Evolutionary conservation across 2,113 vertebrate genomes (phyloP), one percentile per base, ranked within the genome.

Genomic region (Micronisus gabar): DNA sequence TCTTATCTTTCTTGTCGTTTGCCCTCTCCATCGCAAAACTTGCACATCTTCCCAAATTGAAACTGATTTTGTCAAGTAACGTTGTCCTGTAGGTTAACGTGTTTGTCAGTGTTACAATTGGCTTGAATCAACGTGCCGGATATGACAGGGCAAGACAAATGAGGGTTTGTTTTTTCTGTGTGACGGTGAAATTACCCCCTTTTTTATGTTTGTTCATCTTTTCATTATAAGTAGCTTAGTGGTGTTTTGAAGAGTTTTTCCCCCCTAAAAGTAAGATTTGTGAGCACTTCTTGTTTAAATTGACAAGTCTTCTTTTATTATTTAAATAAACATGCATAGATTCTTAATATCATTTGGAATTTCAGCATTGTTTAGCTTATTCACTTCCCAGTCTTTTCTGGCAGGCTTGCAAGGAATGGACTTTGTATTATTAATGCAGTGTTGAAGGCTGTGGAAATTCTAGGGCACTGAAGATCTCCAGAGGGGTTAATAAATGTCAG

Each of bases 301-400:
- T 93, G 88, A 96, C 88, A 96, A 96, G 89, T 95, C 79, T 81
- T 91, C 88, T 94, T 97, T 96, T 96, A 95, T 98, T 98, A 93
- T 95, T 97, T 98, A 97, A 98, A 96, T 98, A 98, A 98, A 97
- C 95, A 95, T 52, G 61, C 78, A 65, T 88, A 88, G 92, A 95
- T 88, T 97, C 96, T 95, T 98, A 96, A 92, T 97, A 97, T 97
- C 93, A 90, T 82, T 96, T 96, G 97, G 97, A 97, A 98, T 98
- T 97, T 96, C 96, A 91, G 91, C 89, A 89, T 97, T 98, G 97
- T 98, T 98, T 97, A 83, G 96, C 95, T 97, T 97, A 93, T 95
- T 98, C 92, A 91, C 93, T 98, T 96, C 95, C 93, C 85, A 95
- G 96, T 96, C 97, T 94, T 97, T 98, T 90, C 95, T 97, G 93